Evolutionary conservation across 2,888 invertebrate genomes (phyloP), one percentile per base, ranked within the genome.

Genomic region (Leuctra nigra): DNA sequence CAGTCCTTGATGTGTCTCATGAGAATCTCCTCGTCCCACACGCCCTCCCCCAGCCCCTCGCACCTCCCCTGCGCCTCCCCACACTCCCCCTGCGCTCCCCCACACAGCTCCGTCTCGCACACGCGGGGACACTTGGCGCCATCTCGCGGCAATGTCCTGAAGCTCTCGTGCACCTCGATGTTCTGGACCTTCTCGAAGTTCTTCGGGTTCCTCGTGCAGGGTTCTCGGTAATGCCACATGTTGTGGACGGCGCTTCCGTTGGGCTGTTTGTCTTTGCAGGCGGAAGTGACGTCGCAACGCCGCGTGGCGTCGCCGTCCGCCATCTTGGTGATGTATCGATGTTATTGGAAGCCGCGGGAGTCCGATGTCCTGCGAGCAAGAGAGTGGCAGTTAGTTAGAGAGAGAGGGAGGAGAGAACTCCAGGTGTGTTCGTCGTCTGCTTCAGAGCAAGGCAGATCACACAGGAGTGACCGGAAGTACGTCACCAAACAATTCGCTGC

Each of bases 1-100:
- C 66, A 66, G 29, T 61, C 60, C 33, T 55, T 56, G 39, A 61
- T 59, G 44, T 61, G 61, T 14, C 61, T 55, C 41, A 61, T 29
- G 14, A 61, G 29, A 20, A 59, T 55, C 39, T 61, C 61, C 47
- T 59, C 59, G 39, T 61, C 61, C 61, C 61, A 61, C 20, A 54
- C 18, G 7, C 59, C 61, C 1, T 23, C 46, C n/a, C 39, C 36
- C 1, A 13, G 20, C 39, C 58, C 54, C 44, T 46, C 41, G 14
- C 35, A 29, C 18, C 35, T 16, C 6, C 33, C 24, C 35, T 35
- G 35, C 33, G 47, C 20, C 33, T 25, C 24, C 7, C 16, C 18
- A n/a, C 22, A 16, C 24, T 41, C 23, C 14, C n/a, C 33, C 6
- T 18, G 47, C 18, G 35, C 25, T 22, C 36, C 23, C 38, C 55